Base-by-base conservation (phyloP, 2,888 invertebrate genomes). In the Nymphalis urticae region DNA sequence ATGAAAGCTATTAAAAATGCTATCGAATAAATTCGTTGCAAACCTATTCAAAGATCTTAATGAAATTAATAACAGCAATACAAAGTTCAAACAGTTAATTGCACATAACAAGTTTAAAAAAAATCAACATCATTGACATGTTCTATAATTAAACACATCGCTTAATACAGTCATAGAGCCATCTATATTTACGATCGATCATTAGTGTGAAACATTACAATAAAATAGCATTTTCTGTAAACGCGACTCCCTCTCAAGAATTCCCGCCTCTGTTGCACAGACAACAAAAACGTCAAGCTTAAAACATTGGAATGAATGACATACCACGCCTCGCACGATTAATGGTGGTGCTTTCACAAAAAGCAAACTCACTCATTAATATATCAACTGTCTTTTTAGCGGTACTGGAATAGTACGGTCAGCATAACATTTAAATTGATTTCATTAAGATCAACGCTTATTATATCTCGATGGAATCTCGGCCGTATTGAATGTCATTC, bases 301-400 rank as follows among this genome's bases (percentile, higher is more conserved):
- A 92, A 91, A 92, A 92, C 92, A 92, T 92, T 88, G 92, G 92
- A 92, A 90, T 92, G 91, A 91, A 92, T 92, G 92, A 92, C 92
- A 92, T 91, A 91, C 91, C 92, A 82, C 87, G 91, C 87, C 85
- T 85, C 85, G 90, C 82, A 90, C 88, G 92, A 92, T 92, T 90
- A 90, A 92, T 92, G 92, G 86, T 83, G 79, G 82, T 78, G 84
- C 85, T 83, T 82, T 77, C 81, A 92, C 92, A 92, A 92, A 92
- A 92, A 91, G 90, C 86, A 86, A 89, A 86, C 89, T 82, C 74
- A 84, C 91, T 92, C 92, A 91, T 92, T 92, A 92, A 92, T 92
- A 89, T 89, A 92, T 92, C 92, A 92, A 86, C 90, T 91, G 92
- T 92, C 92, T 89, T 92, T 90, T 90, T 89, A 88, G 86, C 84